These are phyloP conservation scores for Spodoptera picta DNA, from an alignment of 2,888 invertebrate species.

Conservation along the genomic window DNA sequence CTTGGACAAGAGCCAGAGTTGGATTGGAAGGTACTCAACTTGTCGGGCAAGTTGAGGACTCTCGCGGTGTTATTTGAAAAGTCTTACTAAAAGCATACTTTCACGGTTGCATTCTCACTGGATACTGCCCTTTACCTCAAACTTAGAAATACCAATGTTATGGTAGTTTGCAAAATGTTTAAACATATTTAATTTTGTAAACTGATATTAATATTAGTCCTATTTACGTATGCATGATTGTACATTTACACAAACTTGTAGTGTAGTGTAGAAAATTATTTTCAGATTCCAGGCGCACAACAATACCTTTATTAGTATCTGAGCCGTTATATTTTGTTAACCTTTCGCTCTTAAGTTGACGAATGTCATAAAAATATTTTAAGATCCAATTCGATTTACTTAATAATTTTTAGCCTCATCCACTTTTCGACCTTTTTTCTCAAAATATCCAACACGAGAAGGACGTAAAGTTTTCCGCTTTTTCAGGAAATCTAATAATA, in stretches of 20 bases:
- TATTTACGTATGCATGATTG: too few relatives aligned
- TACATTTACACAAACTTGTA: too few relatives aligned
- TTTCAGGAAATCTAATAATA: slow-evolving; percentile 55
- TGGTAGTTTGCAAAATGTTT: not conserved
- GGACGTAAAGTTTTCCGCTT: slow-evolving; percentile 41
- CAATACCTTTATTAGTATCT: too few relatives aligned
- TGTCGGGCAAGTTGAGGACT: slow-evolving; percentile 67
- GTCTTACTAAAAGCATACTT: slow-evolving; percentile 58
- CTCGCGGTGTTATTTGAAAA: slow-evolving; percentile 62
- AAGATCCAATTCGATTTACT: slow-evolving; percentile 1
- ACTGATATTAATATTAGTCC: too few relatives aligned
- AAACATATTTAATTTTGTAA: too few relatives aligned
- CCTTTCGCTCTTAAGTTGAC: slow-evolving; percentile 7
- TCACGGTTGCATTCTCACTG: slow-evolving; percentile 28
- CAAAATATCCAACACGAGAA: slow-evolving; percentile 22
- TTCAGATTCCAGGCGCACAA: too few relatives aligned
- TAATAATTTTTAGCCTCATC: slow-evolving; percentile 23
- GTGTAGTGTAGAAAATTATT: too few relatives aligned
- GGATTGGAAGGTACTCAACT: slow-evolving; percentile 66
- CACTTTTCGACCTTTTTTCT: slow-evolving; percentile 26
- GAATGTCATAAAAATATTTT: too few relatives aligned
- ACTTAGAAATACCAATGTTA: not conserved
- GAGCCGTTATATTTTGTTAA: not conserved
- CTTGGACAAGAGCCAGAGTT: slow-evolving; percentile 72
- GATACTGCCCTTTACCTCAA: not conserved